phyloP scores from a whole-genome alignment of 1,140 invertebrate genomes.

The Bombus terrestris region DNA sequence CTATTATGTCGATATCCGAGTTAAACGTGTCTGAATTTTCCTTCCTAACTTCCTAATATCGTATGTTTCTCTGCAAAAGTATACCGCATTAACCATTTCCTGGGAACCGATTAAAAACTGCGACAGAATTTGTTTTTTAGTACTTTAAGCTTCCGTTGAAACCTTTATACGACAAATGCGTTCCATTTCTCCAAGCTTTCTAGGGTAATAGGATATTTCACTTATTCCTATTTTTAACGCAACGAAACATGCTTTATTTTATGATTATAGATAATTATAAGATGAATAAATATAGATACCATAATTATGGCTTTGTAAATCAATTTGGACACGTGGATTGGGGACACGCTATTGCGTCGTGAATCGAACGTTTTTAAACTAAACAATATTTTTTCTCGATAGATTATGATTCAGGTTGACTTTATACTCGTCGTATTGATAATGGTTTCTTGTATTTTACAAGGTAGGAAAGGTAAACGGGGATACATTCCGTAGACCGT shows the following conservation, averaged over 20 bases:
- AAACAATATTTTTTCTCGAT: neutral
- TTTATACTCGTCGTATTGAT: neutral
- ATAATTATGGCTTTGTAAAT: neutral
- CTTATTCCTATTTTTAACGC: conserved; percentile 19
- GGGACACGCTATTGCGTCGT: neutral
- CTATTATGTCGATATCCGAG: neutral
- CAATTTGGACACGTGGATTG: neutral
- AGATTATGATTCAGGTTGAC: neutral
- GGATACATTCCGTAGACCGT: conserved; percentile 15
- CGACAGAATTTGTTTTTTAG: conserved; percentile 4
- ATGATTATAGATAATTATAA: neutral
- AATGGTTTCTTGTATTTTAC: neutral
- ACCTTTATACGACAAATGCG: conserved; percentile 28
- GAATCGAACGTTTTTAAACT: neutral
- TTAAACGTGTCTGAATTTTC: neutral
- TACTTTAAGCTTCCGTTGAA: neutral
- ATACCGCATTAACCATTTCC: neutral
- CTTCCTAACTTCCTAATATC: neutral
- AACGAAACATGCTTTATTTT: neutral
- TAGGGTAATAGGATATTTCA: neutral
- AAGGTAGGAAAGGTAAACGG: neutral
- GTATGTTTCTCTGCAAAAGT: neutral
- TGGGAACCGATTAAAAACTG: conserved; percentile 4
- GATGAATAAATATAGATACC: neutral
- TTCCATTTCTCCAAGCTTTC: conserved; percentile 12